Conservation (phyloP, 2,113 vertebrate genomes). For the Amphiprion ocellaris region DNA sequence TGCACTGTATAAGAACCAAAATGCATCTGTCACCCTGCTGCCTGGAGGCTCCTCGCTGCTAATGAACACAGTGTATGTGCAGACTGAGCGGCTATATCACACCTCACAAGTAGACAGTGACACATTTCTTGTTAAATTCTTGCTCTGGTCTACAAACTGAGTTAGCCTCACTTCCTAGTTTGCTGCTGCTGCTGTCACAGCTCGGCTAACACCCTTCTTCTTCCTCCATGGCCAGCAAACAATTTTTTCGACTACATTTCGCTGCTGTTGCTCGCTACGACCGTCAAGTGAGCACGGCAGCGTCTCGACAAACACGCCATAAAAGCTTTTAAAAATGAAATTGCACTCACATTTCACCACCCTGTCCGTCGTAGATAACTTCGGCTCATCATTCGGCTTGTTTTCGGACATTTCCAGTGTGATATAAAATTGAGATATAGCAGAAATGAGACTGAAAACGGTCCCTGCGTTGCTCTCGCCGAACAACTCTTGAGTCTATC, state of each 20-base stretch:
- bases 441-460: slow-evolving; percentile 76
- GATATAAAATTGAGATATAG: slow-evolving; percentile 71
- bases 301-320: slow-evolving; percentile 2
- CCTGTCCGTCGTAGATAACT: slow-evolving; percentile 98
- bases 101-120: slow-evolving; percentile 19
- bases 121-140: slow-evolving; percentile 37
- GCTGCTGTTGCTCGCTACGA: slow-evolving; percentile 25
- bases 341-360: slow-evolving; percentile 95
- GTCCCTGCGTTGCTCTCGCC: slow-evolving; percentile 77
- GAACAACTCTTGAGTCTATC: slow-evolving; percentile 79
- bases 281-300: slow-evolving; percentile 22
- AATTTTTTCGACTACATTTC: slow-evolving; percentile 53
- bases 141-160: slow-evolving; percentile 56
- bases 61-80: slow-evolving; percentile 1
- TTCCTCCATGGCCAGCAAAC: slow-evolving; percentile 62
- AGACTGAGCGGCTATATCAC: background rate
- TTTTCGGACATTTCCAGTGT: slow-evolving; percentile 97
- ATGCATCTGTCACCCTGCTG: slow-evolving; percentile 52
- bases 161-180: slow-evolving; percentile 86
- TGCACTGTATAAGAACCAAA: slow-evolving; percentile 29
- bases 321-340: background rate
- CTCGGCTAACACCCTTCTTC: slow-evolving; percentile 85
- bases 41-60: background rate
- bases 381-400: slow-evolving; percentile 95
- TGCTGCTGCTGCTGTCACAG: slow-evolving; percentile 71